phyloP scores from a whole-genome alignment of 2,113 vertebrate species.

The Calypte anna region DNA sequence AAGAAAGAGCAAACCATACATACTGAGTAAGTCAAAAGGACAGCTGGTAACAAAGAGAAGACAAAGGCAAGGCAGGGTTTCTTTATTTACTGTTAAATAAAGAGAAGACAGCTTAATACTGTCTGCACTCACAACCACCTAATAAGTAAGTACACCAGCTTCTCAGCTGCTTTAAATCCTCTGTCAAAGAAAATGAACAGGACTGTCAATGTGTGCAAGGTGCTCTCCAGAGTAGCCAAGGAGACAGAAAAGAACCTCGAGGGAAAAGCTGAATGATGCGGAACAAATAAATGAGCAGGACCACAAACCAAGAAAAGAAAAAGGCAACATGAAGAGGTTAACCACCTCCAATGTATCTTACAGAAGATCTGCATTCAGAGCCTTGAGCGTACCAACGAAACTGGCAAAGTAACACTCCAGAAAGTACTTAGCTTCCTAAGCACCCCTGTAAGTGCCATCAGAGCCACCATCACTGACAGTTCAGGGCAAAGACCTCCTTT shows the following conservation, averaged over 20 bases:
- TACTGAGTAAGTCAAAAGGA: background rate
- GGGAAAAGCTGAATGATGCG: background rate
- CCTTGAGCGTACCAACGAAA: background rate
- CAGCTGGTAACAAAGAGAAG: background rate
- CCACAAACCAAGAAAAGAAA: background rate
- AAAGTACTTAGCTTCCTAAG: background rate
- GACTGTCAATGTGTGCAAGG: fast-evolving
- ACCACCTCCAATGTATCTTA: fast-evolving
- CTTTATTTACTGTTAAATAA: background rate
- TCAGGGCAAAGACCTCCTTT: background rate
- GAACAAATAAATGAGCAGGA: background rate
- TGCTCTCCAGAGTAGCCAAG: background rate
- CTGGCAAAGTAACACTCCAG: background rate
- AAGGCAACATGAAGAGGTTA: background rate
- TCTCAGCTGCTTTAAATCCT: background rate
- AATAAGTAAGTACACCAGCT: background rate
- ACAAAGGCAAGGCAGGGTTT: background rate
- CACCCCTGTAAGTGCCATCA: background rate
- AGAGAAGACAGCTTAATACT: background rate
- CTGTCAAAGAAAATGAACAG: background rate
- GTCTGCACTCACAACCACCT: background rate
- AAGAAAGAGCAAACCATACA: background rate
- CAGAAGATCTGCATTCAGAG: background rate
- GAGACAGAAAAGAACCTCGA: background rate
- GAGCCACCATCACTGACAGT: fast-evolving